Evolutionary conservation across 2,888 invertebrate species (phyloP), one percentile per base, ranked within the genome.

Genomic region (Yponomeuta plumbellus): DNA sequence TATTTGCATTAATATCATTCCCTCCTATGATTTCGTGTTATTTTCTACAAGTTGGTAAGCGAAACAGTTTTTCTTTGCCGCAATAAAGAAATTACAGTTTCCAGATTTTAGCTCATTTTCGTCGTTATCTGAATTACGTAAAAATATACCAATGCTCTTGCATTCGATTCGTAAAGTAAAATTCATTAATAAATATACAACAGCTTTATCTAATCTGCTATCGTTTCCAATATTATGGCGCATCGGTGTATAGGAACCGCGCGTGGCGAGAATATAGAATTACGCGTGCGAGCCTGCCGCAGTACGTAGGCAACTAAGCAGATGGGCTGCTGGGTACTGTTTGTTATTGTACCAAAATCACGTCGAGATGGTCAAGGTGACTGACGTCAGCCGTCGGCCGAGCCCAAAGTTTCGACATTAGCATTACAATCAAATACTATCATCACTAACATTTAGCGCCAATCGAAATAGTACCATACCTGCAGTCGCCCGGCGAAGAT

Each of bases 121-220:
- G 11, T 21, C 20, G 13, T 39, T 20, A 40, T 20, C 21, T 6
- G 40, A n/a, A 39, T 63, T 44, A 40, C 21, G 10, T 17, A 4
- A 11, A 40, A 63, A 21, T 63, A 21, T 63, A 40, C 23, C 22
- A n/a, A 61, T 26, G 22, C 58, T 11, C 58, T 20, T 58, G 8
- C 21, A 58, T 21, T 20, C 44, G 44, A 52, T 52, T 52, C 44
- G 44, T 52, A 20, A 58, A 58, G 4, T 58, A 58, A 58, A 22
- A 58, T 58, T 21, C 22, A 58, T 58, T 58, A 52, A 17, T 83
- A n/a, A n/a, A 85, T 84, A 81, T 77, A 78, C 81, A 85, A 83
- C 82, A 82, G 73, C 73, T 75, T 81, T 86, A 90, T 90, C 90
- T 89, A 74, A 88, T 88, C 89, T 79, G 75, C 79, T 88, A 90